These are phyloP conservation scores for Drosophila pallidifrons DNA, from an alignment of 1,140 invertebrate species.

Conservation along the genomic window DNA sequence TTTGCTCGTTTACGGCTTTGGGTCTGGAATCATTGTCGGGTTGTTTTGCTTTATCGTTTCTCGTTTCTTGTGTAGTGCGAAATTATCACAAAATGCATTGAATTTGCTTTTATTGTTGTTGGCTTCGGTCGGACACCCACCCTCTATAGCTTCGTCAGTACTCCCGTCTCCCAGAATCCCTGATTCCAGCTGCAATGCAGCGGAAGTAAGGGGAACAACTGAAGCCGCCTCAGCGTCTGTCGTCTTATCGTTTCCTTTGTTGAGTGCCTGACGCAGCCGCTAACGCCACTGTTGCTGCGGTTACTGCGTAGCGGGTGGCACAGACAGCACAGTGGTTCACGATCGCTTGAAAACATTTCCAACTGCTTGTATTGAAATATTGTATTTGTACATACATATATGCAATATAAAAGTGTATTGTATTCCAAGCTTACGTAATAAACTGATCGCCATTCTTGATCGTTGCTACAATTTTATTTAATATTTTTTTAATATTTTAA, in stretches of 20 bases:
- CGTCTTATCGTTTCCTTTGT: conserved; percentile 77
- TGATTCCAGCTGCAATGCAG: conserved; percentile 48
- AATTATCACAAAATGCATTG: conserved; percentile 81
- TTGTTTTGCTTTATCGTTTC: conserved; percentile 58
- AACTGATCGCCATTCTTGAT: too few species aligned
- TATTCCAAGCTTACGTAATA: too few species aligned
- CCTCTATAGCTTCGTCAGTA: conserved; percentile 10
- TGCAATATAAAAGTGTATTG: too few species aligned
- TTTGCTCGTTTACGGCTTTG: conserved; percentile 74
- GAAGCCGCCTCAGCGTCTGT: conserved; percentile 20
- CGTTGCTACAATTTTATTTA: too few species aligned
- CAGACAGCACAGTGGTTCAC: conserved; percentile 45
- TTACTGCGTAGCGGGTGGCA: conserved; percentile 41
- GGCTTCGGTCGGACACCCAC: conserved; percentile 38
- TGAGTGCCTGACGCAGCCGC: conserved; percentile 51
- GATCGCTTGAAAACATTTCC: background rate
- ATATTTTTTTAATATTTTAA: too few species aligned
- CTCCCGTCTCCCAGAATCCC: background rate
- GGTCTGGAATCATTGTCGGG: conserved; percentile 23
- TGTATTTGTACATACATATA: too few species aligned
- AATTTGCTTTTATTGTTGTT: conserved; percentile 82
- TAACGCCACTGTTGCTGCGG: conserved; percentile 40
- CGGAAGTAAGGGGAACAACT: conserved; percentile 31
- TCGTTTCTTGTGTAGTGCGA: conserved; percentile 70
- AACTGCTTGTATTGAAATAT: background rate